Conservation (phyloP, 2,113 vertebrate genomes). For the Lasiurus cinereus region DNA sequence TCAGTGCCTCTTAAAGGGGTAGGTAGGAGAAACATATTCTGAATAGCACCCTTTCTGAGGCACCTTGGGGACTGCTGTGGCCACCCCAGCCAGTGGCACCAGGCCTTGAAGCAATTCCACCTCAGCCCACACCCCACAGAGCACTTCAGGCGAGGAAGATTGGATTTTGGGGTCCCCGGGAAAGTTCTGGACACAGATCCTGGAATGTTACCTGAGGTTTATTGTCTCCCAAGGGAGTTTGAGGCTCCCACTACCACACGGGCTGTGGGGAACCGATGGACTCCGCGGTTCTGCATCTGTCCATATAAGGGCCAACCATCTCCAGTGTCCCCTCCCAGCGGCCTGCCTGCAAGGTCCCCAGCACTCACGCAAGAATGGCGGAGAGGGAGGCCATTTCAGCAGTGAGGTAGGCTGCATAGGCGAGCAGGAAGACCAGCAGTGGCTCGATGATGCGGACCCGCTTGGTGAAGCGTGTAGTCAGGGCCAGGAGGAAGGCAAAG, state of each 20-base stretch:
- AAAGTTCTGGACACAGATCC: conserved; percentile 6
- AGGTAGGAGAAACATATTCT: neutral
- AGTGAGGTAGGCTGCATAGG: conserved; percentile 96
- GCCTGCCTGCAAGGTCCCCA: neutral
- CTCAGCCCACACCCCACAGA: neutral
- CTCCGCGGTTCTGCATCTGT: neutral
- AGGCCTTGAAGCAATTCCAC: neutral
- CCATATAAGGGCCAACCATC: neutral
- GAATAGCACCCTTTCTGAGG: conserved; percentile 7
- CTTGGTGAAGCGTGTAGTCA: conserved; percentile 98
- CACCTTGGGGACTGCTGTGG: neutral
- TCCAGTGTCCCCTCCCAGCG: conserved; percentile 10
- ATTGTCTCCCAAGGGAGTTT: neutral
- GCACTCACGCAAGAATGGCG: conserved; percentile 96
- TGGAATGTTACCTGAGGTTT: neutral
- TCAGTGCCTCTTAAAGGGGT: neutral
- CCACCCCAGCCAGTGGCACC: neutral
- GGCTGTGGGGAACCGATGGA: neutral
- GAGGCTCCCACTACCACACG: neutral
- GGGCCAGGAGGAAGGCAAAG: conserved; percentile 95
- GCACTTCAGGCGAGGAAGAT: neutral
- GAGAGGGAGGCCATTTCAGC: conserved; percentile 97
- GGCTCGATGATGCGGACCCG: conserved; percentile 98
- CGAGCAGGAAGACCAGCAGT: conserved; percentile 96
- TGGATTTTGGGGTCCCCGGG: neutral